Evolutionary conservation across 2,113 vertebrate genomes (phyloP), one percentile per base, ranked within the genome.

Genomic region (Propithecus coquereli): DNA sequence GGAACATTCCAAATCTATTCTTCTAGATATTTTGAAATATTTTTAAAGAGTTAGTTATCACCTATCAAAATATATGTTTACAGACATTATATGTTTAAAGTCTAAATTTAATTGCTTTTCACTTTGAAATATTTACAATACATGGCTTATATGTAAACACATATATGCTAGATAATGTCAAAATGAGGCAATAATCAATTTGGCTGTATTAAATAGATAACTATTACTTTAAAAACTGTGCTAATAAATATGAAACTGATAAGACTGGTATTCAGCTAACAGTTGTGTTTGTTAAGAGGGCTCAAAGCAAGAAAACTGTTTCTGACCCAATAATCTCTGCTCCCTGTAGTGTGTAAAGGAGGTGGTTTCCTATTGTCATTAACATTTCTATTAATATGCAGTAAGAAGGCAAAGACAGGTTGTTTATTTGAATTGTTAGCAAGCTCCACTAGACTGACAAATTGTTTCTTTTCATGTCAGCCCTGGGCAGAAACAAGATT

Each of bases 331-430:
- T 92, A 71, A 83, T 63, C 59, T 93, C 47, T 91, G 23, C 9
- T 88, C n/a, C 45, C 74, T 40, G 6, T 2, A 50, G 66, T 70
- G 25, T 50, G 8, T n/a, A 82, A 90, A 76, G 65, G 5, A 76
- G 63, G 47, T 2, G 23, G 47, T 81, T 84, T 84, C 30, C 65
- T 52, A 65, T 73, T n/a, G 88, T 47, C 57, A 96, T 92, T 82
- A 95, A 81, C 88, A 93, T 86, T 89, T 94, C 22, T 88, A 98
- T 97, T 98, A 97, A 98, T 96, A 95, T 94, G 96, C 84, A 98
- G 68, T 59, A 92, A 18, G 77, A 94, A 95, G 90, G 45, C 86
- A 96, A 81, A 96, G 2, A 77, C 83, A 87, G 18, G 52, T 34
- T 93, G 90, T 43, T 65, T 96, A 97, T 96, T 95, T 97, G 87